Evolutionary conservation across 1,140 invertebrate genomes (phyloP), one percentile per base, ranked within the genome.

Genomic region (Lepeophtheirus salmonis): DNA sequence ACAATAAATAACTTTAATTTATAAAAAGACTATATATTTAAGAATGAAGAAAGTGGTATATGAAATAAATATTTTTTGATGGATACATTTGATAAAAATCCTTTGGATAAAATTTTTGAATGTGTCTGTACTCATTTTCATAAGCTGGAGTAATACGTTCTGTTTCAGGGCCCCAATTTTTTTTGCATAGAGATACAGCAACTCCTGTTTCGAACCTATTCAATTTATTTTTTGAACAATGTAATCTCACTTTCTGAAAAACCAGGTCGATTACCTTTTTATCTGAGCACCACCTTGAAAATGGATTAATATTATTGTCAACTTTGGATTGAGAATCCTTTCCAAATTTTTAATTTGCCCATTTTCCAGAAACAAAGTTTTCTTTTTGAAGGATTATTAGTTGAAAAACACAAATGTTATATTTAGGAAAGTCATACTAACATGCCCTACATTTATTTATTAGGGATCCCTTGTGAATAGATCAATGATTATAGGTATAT

Each of bases 141-240:
- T 96, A 90, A 50, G 94, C 91, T 64, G 94, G 92, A 13, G 94
- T 97, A 0, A 80, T 89, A 14, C 97, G 77, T 30, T 89, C 91
- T 78, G 85, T 87, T 69, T 94, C 90, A 0, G 92, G 89, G 0
- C 89, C 88, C 92, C 94, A 97, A 49, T 86, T 80, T 67, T 96
- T 91, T 20, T 81, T 74, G 66, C 83, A 56, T 16, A 63, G 21
- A 73, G 76, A 79, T 74, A 85, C 86, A 83, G 84, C 88, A n/a
- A 81, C 80, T 0, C 94, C 94, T 56, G 96, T 83, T 74, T 97
- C 92, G 70, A 86, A 91, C 66, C 82, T 86, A 68, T 90, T 80
- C 58, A 89, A 72, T 67, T 85, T 82, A 25, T 54, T 63, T 78
- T 86, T 88, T 65, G 79, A 80, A 12, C 83, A 81, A 69, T 89